A percentile compares a stretch with the other conserved stretches of the same genome.
Conservation (phyloP, 1,140 invertebrate genomes). For the Eriocheir sinensis region DNA sequence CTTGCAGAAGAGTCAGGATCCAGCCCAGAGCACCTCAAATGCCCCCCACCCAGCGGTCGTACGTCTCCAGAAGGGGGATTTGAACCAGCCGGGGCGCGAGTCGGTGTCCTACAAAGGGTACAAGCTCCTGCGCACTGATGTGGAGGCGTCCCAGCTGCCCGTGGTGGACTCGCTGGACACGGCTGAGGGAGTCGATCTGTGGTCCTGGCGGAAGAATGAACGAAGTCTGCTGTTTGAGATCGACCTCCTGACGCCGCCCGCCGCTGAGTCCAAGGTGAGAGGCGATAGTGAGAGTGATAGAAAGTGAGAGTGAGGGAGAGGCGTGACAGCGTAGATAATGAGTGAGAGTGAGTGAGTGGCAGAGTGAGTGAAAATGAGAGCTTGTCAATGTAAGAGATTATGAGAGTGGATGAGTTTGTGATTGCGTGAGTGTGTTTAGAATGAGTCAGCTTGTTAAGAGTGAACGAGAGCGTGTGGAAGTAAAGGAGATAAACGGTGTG, state of each 20-base stretch:
- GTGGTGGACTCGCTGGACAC: constrained; percentile 52
- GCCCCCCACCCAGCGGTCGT: background rate
- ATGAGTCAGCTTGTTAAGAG: no score
- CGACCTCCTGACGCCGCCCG: constrained; percentile 47
- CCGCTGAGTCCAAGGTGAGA: constrained; percentile 57
- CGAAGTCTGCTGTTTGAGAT: constrained; percentile 32
- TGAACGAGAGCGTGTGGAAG: no score
- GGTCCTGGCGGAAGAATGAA: constrained; percentile 40
- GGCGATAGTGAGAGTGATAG: background rate
- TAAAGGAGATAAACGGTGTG: background rate
- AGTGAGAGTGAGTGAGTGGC: background rate
- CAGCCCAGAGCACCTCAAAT: background rate
- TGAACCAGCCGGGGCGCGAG: background rate
- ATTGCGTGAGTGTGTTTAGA: no score
- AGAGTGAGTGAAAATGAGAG: background rate
- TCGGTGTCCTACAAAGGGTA: constrained; percentile 63
- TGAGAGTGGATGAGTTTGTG: no score
- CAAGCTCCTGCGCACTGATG: constrained; percentile 62
- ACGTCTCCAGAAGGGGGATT: background rate
- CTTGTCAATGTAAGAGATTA: background rate
- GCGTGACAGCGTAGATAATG: background rate
- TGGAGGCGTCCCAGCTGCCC: constrained; percentile 33
- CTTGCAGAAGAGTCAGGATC: no score
- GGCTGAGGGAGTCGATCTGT: constrained; percentile 48
- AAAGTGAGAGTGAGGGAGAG: background rate